Evolutionary conservation across 2,113 vertebrate genomes (phyloP).

Genomic region (Acanthisitta chloris): DNA sequence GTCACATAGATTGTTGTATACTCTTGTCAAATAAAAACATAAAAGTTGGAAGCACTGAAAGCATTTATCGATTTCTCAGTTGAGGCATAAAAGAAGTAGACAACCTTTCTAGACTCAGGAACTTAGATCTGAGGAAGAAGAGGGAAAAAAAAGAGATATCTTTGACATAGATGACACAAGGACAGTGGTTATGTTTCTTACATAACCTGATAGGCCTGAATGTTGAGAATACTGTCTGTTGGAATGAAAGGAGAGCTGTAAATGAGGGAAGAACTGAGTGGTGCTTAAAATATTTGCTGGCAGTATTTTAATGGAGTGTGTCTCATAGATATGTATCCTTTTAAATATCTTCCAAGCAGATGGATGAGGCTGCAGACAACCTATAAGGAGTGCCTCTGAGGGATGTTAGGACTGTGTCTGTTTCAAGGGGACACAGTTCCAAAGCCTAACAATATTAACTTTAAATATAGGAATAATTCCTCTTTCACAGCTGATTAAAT

Average conservation of each 20-base stretch:
- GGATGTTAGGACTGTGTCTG: neutral
- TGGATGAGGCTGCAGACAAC: neutral
- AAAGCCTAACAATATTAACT: neutral
- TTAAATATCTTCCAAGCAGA: neutral
- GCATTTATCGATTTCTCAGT: slow-evolving; percentile 11
- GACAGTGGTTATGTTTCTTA: neutral
- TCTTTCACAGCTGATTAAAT: neutral
- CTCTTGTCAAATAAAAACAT: slow-evolving; percentile 43
- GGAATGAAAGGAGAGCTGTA: neutral
- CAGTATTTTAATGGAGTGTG: neutral
- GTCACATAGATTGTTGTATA: slow-evolving; percentile 38
- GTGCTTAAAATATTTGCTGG: neutral
- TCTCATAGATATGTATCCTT: neutral
- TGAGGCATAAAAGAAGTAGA: slow-evolving; percentile 25
- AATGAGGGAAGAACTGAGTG: neutral
- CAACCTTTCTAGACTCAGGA: neutral
- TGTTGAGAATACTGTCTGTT: neutral
- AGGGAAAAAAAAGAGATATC: neutral
- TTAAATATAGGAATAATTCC: neutral
- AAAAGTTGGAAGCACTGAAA: slow-evolving; percentile 20
- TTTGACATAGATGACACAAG: neutral
- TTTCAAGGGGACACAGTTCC: neutral
- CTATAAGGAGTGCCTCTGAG: neutral
- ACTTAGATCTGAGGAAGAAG: neutral
- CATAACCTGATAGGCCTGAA: neutral